Evolutionary conservation across 2,797 vertebrate species (phyloP).

Genomic region (Microctenopoma stevenorrisi): DNA sequence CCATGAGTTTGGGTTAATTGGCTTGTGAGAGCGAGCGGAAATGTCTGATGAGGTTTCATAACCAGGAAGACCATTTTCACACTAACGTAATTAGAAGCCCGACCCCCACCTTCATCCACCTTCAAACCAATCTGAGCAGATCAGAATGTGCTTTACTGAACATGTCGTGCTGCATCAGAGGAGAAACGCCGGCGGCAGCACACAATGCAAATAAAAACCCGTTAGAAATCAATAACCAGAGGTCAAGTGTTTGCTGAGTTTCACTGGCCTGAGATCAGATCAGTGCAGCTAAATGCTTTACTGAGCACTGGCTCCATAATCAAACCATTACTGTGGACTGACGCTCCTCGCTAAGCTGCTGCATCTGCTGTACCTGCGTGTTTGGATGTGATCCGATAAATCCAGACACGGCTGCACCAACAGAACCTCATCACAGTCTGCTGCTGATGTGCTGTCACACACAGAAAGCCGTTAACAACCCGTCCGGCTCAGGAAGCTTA

Average conservation of each 20-base stretch:
- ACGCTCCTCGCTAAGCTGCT: neutral
- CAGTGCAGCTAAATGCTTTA: conserved; percentile 25
- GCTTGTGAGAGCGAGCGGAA: conserved; percentile 31
- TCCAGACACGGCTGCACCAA: too few species aligned
- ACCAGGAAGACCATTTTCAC: neutral
- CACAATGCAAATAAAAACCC: neutral
- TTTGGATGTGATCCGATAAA: conserved; percentile 2
- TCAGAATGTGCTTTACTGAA: too few species aligned
- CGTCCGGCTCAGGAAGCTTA: too few species aligned
- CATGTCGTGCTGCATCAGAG: too few species aligned
- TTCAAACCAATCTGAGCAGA: too few species aligned
- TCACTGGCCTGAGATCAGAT: conserved; percentile 26
- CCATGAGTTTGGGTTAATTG: conserved; percentile 49
- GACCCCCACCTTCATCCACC: too few species aligned
- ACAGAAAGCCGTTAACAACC: too few species aligned
- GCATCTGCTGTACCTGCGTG: neutral
- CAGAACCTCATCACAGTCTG: too few species aligned
- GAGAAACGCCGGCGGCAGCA: too few species aligned
- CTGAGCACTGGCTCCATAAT: conserved; percentile 2
- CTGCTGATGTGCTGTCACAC: too few species aligned
- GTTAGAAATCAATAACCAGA: neutral
- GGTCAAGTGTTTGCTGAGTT: neutral
- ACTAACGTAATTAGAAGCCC: too few species aligned
- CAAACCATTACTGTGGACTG: conserved; percentile 13
- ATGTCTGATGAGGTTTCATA: conserved; percentile 30